These are phyloP conservation scores for Natrix natrix DNA, from an alignment of 2,797 vertebrate genomes.

Conservation along the genomic window DNA sequence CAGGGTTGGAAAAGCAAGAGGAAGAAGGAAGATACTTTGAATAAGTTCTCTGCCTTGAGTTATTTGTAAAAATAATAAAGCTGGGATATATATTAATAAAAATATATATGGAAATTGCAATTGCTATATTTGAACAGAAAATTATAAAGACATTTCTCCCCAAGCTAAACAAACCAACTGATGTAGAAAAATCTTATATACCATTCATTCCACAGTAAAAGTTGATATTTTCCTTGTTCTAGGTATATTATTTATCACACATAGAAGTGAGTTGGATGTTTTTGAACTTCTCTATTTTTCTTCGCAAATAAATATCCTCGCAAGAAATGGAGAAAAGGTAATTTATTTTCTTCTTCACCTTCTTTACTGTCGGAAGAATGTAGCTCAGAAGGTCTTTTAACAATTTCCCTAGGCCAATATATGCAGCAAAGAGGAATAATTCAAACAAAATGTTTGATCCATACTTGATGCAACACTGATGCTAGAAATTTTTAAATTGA, in stretches of 20 bases:
- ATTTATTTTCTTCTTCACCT: background rate
- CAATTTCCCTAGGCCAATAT: background rate
- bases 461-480: slow-evolving; percentile 19
- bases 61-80: background rate
- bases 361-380: slow-evolving; percentile 7
- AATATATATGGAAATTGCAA: background rate
- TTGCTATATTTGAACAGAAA: background rate
- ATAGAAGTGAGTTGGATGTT: background rate
- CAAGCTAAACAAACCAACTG: background rate
- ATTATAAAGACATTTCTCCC: background rate
- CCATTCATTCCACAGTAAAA: background rate
- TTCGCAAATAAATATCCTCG: background rate
- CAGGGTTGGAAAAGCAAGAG: background rate
- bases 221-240: background rate
- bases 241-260: background rate
- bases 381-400: background rate
- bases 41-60: background rate
- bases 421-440: background rate
- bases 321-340: background rate
- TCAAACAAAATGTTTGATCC: slow-evolving; percentile 9
- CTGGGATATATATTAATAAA: background rate
- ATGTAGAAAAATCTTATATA: background rate
- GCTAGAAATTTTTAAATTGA: slow-evolving; percentile 22
- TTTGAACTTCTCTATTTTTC: background rate
- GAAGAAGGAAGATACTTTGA: background rate